phyloP scores from a whole-genome alignment of 2,113 vertebrate species.

The Heteronetta atricapilla region DNA sequence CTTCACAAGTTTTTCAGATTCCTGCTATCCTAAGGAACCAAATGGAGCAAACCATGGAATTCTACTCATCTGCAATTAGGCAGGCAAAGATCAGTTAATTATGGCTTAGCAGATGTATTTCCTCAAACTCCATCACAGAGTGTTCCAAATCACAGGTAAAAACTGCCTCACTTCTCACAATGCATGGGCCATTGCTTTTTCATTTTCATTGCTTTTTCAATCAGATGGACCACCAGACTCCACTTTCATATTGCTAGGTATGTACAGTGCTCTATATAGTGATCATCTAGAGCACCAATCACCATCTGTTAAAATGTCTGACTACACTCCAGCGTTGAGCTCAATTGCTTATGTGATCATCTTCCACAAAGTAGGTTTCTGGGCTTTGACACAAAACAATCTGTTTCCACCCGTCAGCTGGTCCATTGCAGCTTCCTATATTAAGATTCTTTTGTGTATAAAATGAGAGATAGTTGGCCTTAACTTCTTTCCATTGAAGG shows the following conservation, averaged over 20 bases:
- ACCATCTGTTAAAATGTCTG: background rate
- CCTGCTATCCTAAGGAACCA: background rate
- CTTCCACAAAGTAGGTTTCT: background rate
- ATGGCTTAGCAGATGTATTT: background rate
- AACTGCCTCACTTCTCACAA: background rate
- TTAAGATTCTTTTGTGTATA: background rate
- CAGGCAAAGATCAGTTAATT: background rate
- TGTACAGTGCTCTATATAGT: background rate
- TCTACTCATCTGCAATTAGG: background rate
- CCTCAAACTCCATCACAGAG: background rate
- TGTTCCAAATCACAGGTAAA: background rate
- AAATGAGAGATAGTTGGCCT: background rate
- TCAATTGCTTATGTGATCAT: background rate
- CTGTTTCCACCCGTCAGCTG: background rate
- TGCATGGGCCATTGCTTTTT: background rate
- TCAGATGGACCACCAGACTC: background rate
- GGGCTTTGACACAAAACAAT: background rate
- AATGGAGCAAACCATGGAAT: background rate
- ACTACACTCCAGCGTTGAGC: background rate
- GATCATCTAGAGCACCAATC: background rate
- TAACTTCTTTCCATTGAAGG: background rate
- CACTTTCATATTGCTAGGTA: background rate
- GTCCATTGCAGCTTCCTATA: background rate
- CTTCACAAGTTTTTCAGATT: background rate
- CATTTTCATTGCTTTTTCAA: background rate